Base-by-base conservation (phyloP, 2,797 vertebrate genomes). In the Lophius americanus region DNA sequence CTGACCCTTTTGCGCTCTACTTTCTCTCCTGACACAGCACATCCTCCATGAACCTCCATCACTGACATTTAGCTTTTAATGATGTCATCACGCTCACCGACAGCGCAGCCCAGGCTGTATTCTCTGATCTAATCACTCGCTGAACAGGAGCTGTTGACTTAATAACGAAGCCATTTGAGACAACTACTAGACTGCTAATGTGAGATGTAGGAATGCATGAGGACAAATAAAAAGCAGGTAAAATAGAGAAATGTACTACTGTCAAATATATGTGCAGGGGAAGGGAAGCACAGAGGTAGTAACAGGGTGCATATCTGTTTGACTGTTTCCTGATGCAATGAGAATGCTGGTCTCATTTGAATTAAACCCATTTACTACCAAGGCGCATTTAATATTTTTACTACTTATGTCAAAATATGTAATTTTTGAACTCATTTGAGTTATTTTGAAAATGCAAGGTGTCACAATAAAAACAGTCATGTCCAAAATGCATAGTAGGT, bases 81-180 rank as follows among this genome's bases (percentile, higher is more conserved):
- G 70, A 76, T 83, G 83, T 89, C 86, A 78, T 83, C 78, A 75
- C 36, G 55, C 65, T 57, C 57, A 38, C 64, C 63, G 81, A 65
- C 79, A 67, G 70, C 2, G 70, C 56, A 23, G 76, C 64, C 58
- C 55, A 9, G 69, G 66, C 79, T 81, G 60, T 72, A 70, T 65
- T 75, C 79, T 89, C 83, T 83, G 82, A 85, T 85, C 79, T 76
- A 84, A 87, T 90, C 87, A 85, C 83, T 72, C 71, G 70, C 78
- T 76, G 66, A 81, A 85, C 78, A 81, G 85, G 80, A 82, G 82
- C 82, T 81, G 81, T 81, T 85, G 84, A 84, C 76, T 85, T 82
- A 70, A 80, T 84, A 82, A 86, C 71, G 69, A 66, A 79, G 75
- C 68, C 71, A 61, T 78, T 58, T 50, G 66, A 78, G 81, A 79